Evolutionary conservation across 2,797 vertebrate genomes (phyloP).

Genomic region (Hirundo rustica): DNA sequence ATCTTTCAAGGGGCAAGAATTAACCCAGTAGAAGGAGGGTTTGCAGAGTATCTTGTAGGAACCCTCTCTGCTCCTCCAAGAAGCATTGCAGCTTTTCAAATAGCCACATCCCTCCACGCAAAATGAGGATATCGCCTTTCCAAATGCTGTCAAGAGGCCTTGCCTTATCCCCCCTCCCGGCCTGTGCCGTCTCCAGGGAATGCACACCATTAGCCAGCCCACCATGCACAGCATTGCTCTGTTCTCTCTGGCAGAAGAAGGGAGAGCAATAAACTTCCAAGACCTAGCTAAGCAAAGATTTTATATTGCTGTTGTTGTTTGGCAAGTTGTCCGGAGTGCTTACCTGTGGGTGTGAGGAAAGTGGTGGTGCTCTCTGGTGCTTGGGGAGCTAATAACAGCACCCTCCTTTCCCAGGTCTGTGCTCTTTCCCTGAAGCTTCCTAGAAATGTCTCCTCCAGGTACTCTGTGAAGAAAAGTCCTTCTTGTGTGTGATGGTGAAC

Average conservation of each 20-base stretch:
- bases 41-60: neutral
- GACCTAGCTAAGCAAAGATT: neutral
- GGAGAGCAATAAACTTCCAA: neutral
- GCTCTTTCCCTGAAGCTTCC: neutral
- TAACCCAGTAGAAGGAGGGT: neutral
- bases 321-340: neutral
- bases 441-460: neutral
- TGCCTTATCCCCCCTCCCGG: accelerated
- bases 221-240: neutral
- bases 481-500: neutral
- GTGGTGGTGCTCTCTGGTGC: neutral
- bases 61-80: neutral
- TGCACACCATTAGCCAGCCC: accelerated
- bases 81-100: neutral
- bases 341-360: neutral
- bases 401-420: neutral
- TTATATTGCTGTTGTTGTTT: neutral
- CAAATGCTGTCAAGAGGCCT: neutral
- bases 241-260: neutral
- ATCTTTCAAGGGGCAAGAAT: neutral
- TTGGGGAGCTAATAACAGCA: neutral
- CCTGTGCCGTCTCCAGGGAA: neutral
- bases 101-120: neutral
- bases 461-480: neutral
- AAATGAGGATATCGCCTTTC: neutral